These are phyloP conservation scores for Acrobeloides nanus DNA, from an alignment of 2,888 invertebrate species.

Conservation along the genomic window DNA sequence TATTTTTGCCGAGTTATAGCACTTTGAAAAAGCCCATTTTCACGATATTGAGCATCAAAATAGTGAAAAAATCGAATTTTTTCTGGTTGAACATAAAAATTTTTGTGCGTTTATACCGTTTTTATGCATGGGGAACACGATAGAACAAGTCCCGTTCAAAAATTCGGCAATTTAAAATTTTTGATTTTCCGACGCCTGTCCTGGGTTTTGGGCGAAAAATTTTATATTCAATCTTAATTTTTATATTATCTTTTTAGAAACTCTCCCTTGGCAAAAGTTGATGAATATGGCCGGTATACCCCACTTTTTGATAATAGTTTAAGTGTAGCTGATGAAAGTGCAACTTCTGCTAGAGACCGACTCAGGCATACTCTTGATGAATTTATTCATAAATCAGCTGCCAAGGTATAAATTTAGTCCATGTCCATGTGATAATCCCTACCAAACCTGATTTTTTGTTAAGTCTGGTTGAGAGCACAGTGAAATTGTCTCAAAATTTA, in stretches of 20 bases:
- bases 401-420: conserved; percentile 15
- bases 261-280: conserved; percentile 34
- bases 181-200: too few relatives aligned
- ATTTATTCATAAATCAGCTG: conserved; percentile 18
- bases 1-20: too few relatives aligned
- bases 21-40: too few relatives aligned
- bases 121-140: too few relatives aligned
- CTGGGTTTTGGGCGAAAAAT: too few relatives aligned
- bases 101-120: too few relatives aligned
- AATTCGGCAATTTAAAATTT: too few relatives aligned
- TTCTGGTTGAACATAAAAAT: too few relatives aligned
- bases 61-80: too few relatives aligned
- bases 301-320: conserved; percentile 31
- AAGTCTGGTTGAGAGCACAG: conserved; percentile 4
- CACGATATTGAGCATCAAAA: too few relatives aligned
- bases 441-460: not conserved
- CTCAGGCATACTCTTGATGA: conserved; percentile 17
- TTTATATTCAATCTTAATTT: not conserved
- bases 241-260: conserved; percentile 12
- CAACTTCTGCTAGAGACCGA: conserved; percentile 6
- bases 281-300: conserved; percentile 37
- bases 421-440: conserved; percentile 5
- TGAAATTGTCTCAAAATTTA: not conserved
- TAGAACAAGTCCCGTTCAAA: too few relatives aligned
- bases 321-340: conserved; percentile 5